phyloP scores from a whole-genome alignment of 1,140 invertebrate genomes.

The Orussus abietinus region DNA sequence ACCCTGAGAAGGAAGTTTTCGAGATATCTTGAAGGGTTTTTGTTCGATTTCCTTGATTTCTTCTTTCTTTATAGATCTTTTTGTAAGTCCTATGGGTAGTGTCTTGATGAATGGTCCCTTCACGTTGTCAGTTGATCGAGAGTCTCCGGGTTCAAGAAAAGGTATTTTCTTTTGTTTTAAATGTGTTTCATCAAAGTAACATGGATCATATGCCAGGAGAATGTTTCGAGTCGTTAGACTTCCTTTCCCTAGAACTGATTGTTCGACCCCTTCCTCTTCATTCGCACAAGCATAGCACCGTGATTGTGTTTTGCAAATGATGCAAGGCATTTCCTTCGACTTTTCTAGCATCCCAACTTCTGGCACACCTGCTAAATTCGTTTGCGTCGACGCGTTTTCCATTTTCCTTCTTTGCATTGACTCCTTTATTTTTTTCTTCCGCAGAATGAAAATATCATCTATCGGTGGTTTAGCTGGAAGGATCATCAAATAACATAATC shows the following conservation, averaged over 20 bases:
- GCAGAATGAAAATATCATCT: slow-evolving; percentile 15
- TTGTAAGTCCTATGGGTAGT: no score
- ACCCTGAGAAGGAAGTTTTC: background rate
- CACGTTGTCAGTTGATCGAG: slow-evolving; percentile 10
- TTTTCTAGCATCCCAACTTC: slow-evolving; percentile 19
- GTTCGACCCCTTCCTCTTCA: background rate
- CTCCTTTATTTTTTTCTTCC: slow-evolving; percentile 17
- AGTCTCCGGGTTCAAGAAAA: background rate
- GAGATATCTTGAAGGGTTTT: background rate
- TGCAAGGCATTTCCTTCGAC: slow-evolving; percentile 13
- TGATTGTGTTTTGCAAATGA: slow-evolving; percentile 17
- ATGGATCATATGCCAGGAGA: slow-evolving; percentile 26
- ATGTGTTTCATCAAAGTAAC: slow-evolving; percentile 12
- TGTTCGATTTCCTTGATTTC: no score
- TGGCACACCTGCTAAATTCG: slow-evolving; percentile 20
- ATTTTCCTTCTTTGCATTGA: slow-evolving; percentile 20
- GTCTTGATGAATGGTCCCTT: slow-evolving; percentile 4
- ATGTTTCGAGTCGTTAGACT: slow-evolving; percentile 25
- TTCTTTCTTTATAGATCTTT: no score
- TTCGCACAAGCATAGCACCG: slow-evolving; percentile 14
- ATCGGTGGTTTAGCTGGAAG: slow-evolving; percentile 2
- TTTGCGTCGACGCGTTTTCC: slow-evolving; percentile 21
- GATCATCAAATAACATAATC: slow-evolving; percentile 1
- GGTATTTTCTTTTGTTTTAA: slow-evolving; percentile 11
- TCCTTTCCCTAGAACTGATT: slow-evolving; percentile 4